Evolutionary conservation across 2,888 invertebrate species (phyloP), one percentile per base, ranked within the genome.

Genomic region (Ectropis crepuscularia): DNA sequence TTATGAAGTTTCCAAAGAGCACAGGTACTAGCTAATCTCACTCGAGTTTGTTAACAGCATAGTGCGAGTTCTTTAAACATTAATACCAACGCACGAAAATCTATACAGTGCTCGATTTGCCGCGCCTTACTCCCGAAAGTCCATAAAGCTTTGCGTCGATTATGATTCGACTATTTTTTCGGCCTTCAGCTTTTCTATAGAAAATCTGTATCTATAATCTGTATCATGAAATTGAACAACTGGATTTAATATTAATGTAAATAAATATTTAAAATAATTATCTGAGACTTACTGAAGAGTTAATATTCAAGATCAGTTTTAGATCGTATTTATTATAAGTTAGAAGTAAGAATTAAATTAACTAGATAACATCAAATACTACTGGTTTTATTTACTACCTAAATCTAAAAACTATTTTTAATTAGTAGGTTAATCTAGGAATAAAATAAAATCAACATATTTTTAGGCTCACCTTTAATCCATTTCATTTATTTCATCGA

Each of bases 321-420:
- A 53, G 37, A 39, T 45, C 5, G 5, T 28, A 45, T 6, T 55
- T 43, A 9, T 38, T n/a, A 10, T 61, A 60, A 64, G 57, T 47
- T 57, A 59, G 37, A 39, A 53, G 37, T 4, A 53, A 58, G 51
- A 16, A 64, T 57, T 64, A 61, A 61, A 61, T 7, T 65, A 65
- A 65, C 48, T 60, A 38, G 38, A 57, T 65, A 65, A 65, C 64
- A 57, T 37, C 45, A 61, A 45, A 8, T 10, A 6, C n/a, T 2
- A 8, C 16, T 12, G 2, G 28, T 53, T 58, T 62, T 5, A 53
- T 51, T 62, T 57, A 16, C 6, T 0, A 6, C 11, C n/a, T 10
- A 46, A 46, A 46, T 41, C 41, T 41, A 10, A 7, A n/a, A 6
- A 47, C 12, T 37, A 37, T 9, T 47, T 47, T 6, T 9, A 10